Evolutionary conservation across 2,113 vertebrate genomes (phyloP).

Genomic region (Monarcha castaneiventris): DNA sequence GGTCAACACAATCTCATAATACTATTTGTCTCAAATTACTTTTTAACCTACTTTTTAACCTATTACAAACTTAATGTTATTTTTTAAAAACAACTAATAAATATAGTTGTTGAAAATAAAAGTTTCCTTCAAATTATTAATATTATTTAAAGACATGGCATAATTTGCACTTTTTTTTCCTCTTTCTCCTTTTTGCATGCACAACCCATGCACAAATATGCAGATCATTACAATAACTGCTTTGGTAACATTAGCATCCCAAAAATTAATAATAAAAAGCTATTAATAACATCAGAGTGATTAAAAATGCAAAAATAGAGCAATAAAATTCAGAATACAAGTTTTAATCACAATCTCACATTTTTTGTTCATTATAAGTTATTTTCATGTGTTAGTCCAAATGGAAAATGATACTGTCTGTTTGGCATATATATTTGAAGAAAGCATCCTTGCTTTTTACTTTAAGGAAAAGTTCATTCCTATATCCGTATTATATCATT

Average conservation of each 20-base stretch:
- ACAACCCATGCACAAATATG: neutral
- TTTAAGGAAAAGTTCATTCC: neutral
- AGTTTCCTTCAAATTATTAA: neutral
- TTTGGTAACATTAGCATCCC: neutral
- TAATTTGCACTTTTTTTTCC: neutral
- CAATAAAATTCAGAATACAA: neutral
- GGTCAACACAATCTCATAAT: neutral
- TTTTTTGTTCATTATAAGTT: neutral
- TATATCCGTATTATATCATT: neutral
- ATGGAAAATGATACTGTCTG: neutral
- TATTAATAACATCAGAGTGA: neutral
- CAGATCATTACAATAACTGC: neutral
- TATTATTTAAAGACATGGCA: neutral
- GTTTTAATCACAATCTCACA: neutral
- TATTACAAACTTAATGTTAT: neutral
- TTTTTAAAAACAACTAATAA: neutral
- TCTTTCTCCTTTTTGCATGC: neutral
- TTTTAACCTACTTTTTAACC: neutral
- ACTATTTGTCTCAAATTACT: neutral
- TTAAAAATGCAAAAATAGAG: neutral
- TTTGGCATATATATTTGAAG: neutral
- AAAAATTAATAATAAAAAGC: neutral
- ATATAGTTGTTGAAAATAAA: neutral
- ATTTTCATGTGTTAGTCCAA: neutral
- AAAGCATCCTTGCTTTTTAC: neutral